Evolutionary conservation across 2,888 invertebrate species (phyloP).

Genomic region (Boloria selene): DNA sequence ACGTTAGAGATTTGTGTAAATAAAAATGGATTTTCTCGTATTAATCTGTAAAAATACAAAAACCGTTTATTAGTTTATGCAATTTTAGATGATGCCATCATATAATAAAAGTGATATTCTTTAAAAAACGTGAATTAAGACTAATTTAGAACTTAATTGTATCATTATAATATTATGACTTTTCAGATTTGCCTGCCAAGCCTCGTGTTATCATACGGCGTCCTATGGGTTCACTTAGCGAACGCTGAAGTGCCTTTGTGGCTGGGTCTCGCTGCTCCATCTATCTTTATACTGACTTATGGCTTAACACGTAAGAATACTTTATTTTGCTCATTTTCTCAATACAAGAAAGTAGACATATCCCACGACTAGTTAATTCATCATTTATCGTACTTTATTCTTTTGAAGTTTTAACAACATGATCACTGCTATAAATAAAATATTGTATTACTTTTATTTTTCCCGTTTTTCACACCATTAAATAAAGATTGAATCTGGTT

Average conservation of each 20-base stretch:
- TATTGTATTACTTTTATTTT: too few species aligned
- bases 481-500: too few species aligned
- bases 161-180: background rate
- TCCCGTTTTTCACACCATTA: too few species aligned
- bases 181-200: conserved; percentile 70
- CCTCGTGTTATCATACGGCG: conserved; percentile 70
- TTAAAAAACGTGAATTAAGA: background rate
- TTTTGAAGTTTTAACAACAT: too few species aligned
- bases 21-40: too few species aligned
- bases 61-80: too few species aligned
- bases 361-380: background rate
- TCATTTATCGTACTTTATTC: too few species aligned
- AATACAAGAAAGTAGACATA: background rate
- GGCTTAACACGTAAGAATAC: conserved; percentile 68
- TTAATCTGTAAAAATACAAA: too few species aligned
- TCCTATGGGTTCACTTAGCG: conserved; percentile 61
- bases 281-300: conserved; percentile 63
- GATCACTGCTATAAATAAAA: too few species aligned
- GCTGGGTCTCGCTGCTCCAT: conserved; percentile 65
- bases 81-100: too few species aligned
- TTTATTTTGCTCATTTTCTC: background rate
- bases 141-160: background rate
- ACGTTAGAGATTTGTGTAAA: too few species aligned
- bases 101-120: too few species aligned
- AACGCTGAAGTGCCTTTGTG: conserved; percentile 62